A percentile compares a stretch with the other conserved stretches of the same genome.
Conservation (phyloP, 92 coral and sea anemone genomes). For the Porites lobata region DNA sequence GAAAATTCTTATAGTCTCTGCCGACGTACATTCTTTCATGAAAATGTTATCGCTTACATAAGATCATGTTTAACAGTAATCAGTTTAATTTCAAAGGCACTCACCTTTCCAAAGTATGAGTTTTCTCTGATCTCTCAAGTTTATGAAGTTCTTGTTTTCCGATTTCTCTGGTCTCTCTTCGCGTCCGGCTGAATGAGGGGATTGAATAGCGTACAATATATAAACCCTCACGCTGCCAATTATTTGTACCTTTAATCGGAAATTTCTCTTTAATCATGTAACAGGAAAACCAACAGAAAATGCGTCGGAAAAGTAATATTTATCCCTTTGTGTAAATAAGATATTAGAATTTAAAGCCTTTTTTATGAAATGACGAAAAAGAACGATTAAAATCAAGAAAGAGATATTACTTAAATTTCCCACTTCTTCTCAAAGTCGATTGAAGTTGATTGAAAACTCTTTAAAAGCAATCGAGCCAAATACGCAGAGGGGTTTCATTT, state of each 20-base stretch:
- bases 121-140: not conserved
- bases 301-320: slow-evolving; percentile 7
- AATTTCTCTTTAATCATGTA: not conserved
- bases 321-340: not conserved
- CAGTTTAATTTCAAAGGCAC: not conserved
- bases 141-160: not conserved
- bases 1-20: too few species aligned
- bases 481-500: too few species aligned
- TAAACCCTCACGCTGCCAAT: not conserved
- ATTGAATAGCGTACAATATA: not conserved
- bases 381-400: not conserved
- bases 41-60: too few species aligned
- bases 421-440: not conserved
- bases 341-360: not conserved
- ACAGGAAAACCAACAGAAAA: slow-evolving; percentile 2
- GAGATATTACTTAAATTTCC: not conserved
- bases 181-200: not conserved
- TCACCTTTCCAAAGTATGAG: not conserved
- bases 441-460: not conserved
- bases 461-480: too few species aligned
- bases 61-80: too few species aligned
- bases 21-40: too few species aligned
- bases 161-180: not conserved
- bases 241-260: not conserved
- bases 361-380: slow-evolving; percentile 7